Percentiles rank a stretch among this genome's conserved stretches.
phyloP scores from a whole-genome alignment of 2,113 vertebrate species.

The Phalacrocorax brasilianus region DNA sequence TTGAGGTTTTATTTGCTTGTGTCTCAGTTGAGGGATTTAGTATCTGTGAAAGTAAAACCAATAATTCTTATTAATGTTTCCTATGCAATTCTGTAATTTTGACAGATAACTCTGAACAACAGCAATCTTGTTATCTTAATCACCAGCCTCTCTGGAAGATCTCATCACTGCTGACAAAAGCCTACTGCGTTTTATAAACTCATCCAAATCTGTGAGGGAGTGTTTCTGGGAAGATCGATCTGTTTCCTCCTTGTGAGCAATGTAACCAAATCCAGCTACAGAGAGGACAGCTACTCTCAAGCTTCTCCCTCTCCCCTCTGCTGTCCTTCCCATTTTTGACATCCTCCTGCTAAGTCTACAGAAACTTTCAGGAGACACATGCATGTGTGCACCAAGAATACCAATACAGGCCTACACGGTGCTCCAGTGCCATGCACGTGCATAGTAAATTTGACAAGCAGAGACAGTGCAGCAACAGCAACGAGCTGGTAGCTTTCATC shows the following conservation, averaged over 20 bases:
- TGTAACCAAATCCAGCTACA: background rate
- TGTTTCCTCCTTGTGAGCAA: background rate
- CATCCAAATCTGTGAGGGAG: background rate
- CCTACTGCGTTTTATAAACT: background rate
- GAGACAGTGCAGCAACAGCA: background rate
- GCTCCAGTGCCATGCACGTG: fast-evolving
- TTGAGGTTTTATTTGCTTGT: background rate
- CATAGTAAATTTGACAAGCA: background rate
- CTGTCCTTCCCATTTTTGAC: background rate
- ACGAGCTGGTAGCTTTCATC: background rate
- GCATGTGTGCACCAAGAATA: background rate
- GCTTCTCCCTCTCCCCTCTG: background rate
- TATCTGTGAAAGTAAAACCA: background rate
- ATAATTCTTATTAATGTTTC: background rate
- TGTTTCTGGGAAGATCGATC: background rate
- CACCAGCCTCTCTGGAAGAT: background rate
- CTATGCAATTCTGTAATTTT: background rate
- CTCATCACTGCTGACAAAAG: background rate
- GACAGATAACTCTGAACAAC: background rate
- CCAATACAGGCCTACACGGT: fast-evolving
- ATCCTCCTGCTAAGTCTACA: background rate
- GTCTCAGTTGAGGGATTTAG: background rate
- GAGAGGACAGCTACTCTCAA: background rate
- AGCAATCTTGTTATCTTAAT: background rate
- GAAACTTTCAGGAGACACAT: background rate